phyloP scores from a whole-genome alignment of 2,888 invertebrate genomes.

The Fragum sueziense region DNA sequence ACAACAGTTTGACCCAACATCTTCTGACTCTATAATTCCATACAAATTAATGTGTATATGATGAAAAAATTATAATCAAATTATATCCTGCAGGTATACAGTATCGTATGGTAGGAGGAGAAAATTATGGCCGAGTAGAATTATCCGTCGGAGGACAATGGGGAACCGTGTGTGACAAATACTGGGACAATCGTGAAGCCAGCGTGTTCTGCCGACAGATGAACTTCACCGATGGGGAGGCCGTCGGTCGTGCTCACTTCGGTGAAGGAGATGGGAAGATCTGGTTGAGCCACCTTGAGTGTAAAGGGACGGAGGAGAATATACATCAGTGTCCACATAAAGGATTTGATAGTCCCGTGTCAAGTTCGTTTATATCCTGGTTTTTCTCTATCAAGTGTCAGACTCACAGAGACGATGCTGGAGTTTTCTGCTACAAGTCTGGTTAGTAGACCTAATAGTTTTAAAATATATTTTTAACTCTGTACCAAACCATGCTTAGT shows the following conservation, averaged over 20 bases:
- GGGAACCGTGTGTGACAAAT: conserved; percentile 90
- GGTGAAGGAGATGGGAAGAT: conserved; percentile 73
- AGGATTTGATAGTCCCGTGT: conserved; percentile 67
- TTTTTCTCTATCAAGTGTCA: conserved; percentile 63
- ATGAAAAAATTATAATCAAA: too few relatives aligned
- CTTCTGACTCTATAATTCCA: too few relatives aligned
- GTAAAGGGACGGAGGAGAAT: conserved; percentile 67
- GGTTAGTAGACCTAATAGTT: conserved; percentile 42
- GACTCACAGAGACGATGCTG: conserved; percentile 70
- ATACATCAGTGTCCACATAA: conserved; percentile 71
- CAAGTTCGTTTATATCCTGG: conserved; percentile 51
- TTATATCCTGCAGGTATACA: conserved; percentile 58
- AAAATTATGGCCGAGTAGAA: conserved; percentile 84
- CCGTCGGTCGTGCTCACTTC: conserved; percentile 62
- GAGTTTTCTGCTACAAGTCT: conserved; percentile 71
- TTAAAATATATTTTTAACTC: too few relatives aligned
- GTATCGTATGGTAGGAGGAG: conserved; percentile 64
- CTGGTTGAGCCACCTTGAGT: conserved; percentile 75
- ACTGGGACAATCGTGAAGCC: conserved; percentile 88
- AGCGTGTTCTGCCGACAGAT: conserved; percentile 83
- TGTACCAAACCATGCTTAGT: too few relatives aligned
- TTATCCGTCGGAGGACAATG: conserved; percentile 87
- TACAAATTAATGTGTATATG: too few relatives aligned
- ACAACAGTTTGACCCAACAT: too few relatives aligned
- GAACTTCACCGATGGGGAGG: conserved; percentile 68